These are phyloP conservation scores for Oncopeltus fasciatus DNA, from an alignment of 1,140 invertebrate genomes.

Conservation along the genomic window DNA sequence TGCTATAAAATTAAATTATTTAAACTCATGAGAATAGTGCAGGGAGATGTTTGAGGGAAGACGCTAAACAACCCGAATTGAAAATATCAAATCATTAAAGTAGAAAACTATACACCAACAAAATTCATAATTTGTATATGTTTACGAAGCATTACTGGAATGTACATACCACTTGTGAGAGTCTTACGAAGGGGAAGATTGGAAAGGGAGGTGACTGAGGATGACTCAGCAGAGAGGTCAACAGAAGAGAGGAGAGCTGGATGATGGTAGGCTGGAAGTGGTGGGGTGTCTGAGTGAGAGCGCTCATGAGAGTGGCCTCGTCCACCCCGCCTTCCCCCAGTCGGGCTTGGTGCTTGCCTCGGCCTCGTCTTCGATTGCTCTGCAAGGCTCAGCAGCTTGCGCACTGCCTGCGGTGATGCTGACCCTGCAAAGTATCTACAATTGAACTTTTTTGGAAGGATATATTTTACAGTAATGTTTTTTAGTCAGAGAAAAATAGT, in stretches of 20 bases:
- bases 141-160: too few relatives aligned
- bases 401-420: conserved; percentile 86
- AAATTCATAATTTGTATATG: too few relatives aligned
- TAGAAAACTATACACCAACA: too few relatives aligned
- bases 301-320: conserved; percentile 53
- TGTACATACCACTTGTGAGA: conserved; percentile 54
- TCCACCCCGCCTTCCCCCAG: conserved; percentile 39
- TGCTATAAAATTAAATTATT: too few relatives aligned
- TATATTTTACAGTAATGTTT: too few relatives aligned
- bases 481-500: too few relatives aligned
- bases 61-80: too few relatives aligned
- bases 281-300: conserved; percentile 83
- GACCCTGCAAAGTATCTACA: too few relatives aligned
- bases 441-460: too few relatives aligned
- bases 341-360: conserved; percentile 39
- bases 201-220: conserved; percentile 82
- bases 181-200: conserved; percentile 79
- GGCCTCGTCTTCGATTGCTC: conserved; percentile 61
- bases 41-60: too few relatives aligned
- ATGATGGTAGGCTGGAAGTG: conserved; percentile 52
- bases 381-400: conserved; percentile 79
- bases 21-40: too few relatives aligned
- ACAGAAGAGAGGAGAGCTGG: conserved; percentile 51
- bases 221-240: conserved; percentile 83
- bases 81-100: too few relatives aligned